Evolutionary conservation across 2,888 invertebrate species (phyloP).

Genomic region (Sesia apiformis): DNA sequence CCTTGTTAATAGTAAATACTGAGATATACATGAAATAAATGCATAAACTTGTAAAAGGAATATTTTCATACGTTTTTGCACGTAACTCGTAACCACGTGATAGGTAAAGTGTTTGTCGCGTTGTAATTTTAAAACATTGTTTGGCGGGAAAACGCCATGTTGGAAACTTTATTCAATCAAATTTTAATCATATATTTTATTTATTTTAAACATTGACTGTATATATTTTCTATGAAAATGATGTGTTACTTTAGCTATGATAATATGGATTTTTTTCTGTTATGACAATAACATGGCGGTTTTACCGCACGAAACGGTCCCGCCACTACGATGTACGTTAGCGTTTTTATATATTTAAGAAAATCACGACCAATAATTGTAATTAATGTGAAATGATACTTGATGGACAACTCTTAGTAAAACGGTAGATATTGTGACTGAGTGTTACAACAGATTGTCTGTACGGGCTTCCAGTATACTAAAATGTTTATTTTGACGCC

Average conservation of each 20-base stretch:
- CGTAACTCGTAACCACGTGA: constrained; percentile 47
- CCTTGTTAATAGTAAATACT: constrained; percentile 64
- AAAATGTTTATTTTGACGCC: constrained; percentile 50
- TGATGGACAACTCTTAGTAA: constrained; percentile 55
- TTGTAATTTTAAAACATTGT: constrained; percentile 31
- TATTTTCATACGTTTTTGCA: constrained; percentile 75
- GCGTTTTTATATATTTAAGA: constrained; percentile 54
- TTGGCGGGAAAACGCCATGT: constrained; percentile 28
- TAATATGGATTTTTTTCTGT: neutral
- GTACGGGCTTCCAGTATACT: constrained; percentile 71
- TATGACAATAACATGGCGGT: neutral
- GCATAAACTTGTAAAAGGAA: constrained; percentile 58
- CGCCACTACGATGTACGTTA: constrained; percentile 26
- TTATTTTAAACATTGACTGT: too few relatives aligned
- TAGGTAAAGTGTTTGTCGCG: constrained; percentile 32
- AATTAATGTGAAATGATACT: constrained; percentile 44
- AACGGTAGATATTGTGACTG: constrained; percentile 63
- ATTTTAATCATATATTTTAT: too few relatives aligned
- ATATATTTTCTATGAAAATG: too few relatives aligned
- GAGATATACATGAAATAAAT: constrained; percentile 54
- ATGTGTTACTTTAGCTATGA: too few relatives aligned
- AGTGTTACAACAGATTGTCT: constrained; percentile 66
- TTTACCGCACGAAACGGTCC: neutral
- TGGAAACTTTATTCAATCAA: neutral
- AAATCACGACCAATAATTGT: constrained; percentile 72